Base-by-base conservation (phyloP, 2,888 invertebrate species). In the Amblyteles armatorius region DNA sequence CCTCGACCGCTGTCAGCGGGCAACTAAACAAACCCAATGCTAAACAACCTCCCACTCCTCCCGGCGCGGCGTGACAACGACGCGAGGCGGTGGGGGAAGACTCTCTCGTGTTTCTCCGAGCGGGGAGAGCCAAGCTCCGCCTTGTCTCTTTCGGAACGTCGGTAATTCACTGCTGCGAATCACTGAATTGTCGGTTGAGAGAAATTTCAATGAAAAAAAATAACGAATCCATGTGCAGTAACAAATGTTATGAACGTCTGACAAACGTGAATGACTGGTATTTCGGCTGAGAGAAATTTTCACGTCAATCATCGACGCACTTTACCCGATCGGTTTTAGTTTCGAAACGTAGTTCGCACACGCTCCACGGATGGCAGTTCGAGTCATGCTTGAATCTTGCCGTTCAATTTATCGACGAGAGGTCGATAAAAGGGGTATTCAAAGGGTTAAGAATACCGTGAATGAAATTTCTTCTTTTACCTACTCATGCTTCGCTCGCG, bases 1-100 rank as follows among this genome's bases (percentile, higher is more conserved):
- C 88, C 91, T 89, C 92, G 91, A 88, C 92, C 93, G 93, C 93
- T 92, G 92, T 93, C 93, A 93, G 92, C 93, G 93, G 91, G 91
- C 93, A 93, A 94, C 93, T 94, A 93, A 93, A 93, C 91, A 92
- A 92, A 91, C 90, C 84, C 83, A 90, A 89, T 89, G 91, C 90
- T 90, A 90, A 92, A 92, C 92, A 92, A 90, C 90, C 93, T 92
- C 89, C 93, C 93, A 90, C 92, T 89, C 84, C 84, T 84, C 63
- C 48, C 84, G 83, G 40, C 84, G 88, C 90, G 88, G 90, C 91
- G 89, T 90, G 91, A 90, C 90, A 87, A 73, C 86, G 83, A 73
- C 86, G 82, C 4, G 40, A 79, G 44, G 48, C 79, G 71, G 57
- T 40, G 67, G 57, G 33, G 44, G 74, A 13, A 26, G 11, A 63